phyloP scores from a whole-genome alignment of 2,888 invertebrate species.

The Ametastegia equiseti region DNA sequence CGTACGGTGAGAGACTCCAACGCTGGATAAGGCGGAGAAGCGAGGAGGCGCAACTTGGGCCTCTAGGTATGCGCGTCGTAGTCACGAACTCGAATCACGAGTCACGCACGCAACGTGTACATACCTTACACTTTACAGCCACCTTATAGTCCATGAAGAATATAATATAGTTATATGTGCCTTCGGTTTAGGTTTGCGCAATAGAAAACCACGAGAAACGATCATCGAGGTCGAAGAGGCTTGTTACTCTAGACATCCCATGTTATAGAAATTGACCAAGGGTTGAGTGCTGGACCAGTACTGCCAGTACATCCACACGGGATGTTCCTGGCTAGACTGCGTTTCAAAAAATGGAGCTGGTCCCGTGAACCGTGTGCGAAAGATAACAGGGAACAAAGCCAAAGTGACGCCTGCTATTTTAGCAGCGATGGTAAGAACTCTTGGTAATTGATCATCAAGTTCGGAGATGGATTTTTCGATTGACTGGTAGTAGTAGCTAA shows the following conservation, averaged over 20 bases:
- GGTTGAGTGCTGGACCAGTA: too few species aligned
- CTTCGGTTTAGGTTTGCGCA: constrained; percentile 4
- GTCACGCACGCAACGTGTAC: constrained; percentile 25
- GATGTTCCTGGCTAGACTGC: background rate
- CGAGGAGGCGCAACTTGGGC: constrained; percentile 9
- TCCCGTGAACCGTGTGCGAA: background rate
- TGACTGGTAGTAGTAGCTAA: background rate
- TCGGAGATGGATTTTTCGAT: background rate
- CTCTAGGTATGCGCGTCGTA: constrained; percentile 17
- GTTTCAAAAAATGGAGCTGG: background rate
- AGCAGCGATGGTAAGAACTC: background rate
- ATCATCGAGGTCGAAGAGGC: background rate
- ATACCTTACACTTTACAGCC: background rate
- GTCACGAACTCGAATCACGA: constrained; percentile 20
- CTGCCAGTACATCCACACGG: too few species aligned
- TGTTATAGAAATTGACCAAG: too few species aligned
- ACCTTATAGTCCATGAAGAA: background rate
- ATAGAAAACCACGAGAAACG: constrained; percentile 3
- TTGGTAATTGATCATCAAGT: constrained; percentile 3
- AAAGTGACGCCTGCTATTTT: background rate
- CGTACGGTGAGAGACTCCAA: constrained; percentile 17
- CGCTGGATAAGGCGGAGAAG: constrained; percentile 26
- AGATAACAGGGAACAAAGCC: background rate
- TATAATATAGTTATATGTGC: background rate
- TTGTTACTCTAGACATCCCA: background rate